These are phyloP conservation scores for Apis laboriosa DNA, from an alignment of 1,140 invertebrate genomes.

Conservation along the genomic window DNA sequence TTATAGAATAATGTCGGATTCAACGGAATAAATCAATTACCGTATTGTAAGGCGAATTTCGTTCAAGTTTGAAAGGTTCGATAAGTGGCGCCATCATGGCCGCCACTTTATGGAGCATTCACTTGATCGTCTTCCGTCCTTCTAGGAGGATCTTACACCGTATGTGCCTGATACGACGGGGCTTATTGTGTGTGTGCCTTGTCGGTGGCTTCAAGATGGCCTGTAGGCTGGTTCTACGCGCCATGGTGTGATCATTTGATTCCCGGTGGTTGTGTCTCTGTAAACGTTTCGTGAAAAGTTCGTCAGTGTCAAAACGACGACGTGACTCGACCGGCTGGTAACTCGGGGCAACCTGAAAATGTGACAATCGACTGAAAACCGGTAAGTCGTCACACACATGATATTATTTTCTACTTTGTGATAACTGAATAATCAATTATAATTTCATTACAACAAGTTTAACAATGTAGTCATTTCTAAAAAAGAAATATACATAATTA, in stretches of 20 bases:
- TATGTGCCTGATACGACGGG: constrained; percentile 43
- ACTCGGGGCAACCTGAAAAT: constrained; percentile 36
- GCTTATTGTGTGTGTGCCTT: constrained; percentile 58
- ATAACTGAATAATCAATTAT: background rate
- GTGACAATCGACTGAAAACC: constrained; percentile 52
- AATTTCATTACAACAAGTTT: background rate
- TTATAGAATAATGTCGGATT: background rate
- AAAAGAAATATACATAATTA: background rate
- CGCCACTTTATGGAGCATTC: constrained; percentile 15
- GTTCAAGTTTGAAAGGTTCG: background rate
- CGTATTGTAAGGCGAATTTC: background rate
- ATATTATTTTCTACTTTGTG: background rate
- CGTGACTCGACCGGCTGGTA: constrained; percentile 29
- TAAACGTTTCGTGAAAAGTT: constrained; percentile 22
- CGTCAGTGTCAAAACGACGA: constrained; percentile 19
- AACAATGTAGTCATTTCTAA: constrained; percentile 3
- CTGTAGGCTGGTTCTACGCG: constrained; percentile 43
- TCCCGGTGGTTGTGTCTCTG: constrained; percentile 20
- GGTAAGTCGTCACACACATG: constrained; percentile 40
- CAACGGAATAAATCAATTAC: no score
- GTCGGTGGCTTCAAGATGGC: constrained; percentile 65
- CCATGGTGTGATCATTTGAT: constrained; percentile 38
- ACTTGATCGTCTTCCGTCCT: constrained; percentile 59
- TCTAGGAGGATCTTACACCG: constrained; percentile 56
- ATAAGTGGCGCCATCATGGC: constrained; percentile 55